phyloP scores from a whole-genome alignment of 2,888 invertebrate genomes.

The Lycophotia porphyrea region DNA sequence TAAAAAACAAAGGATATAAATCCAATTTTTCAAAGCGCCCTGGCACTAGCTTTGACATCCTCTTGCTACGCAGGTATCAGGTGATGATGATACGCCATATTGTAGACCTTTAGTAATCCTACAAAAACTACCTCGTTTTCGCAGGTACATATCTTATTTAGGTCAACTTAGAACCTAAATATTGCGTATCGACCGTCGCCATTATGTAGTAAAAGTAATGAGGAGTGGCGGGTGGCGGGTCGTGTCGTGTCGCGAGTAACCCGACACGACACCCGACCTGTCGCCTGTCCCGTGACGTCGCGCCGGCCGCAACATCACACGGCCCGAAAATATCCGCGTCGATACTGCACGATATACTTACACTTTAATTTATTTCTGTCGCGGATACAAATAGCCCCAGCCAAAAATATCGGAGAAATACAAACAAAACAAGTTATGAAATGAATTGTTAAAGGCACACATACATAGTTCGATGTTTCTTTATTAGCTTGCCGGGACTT shows the following conservation, averaged over 20 bases:
- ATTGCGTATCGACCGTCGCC: conserved; percentile 3
- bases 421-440: conserved; percentile 16
- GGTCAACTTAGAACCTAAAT: neutral
- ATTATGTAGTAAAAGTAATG: conserved; percentile 10
- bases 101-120: neutral
- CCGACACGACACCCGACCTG: conserved; percentile 25
- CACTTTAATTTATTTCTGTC: conserved; percentile 12
- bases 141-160: neutral
- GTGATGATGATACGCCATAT: neutral
- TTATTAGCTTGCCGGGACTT: neutral
- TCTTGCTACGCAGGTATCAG: neutral
- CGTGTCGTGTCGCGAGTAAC: conserved; percentile 3
- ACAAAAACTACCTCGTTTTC: neutral
- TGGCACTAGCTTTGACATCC: neutral
- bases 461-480: neutral
- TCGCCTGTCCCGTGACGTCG: conserved; percentile 26
- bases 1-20: neutral
- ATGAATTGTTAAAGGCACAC: conserved; percentile 7
- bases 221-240: conserved; percentile 1
- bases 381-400: neutral
- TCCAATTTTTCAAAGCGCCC: neutral
- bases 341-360: conserved; percentile 2
- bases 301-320: conserved; percentile 2
- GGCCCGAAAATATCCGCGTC: conserved; percentile 25
- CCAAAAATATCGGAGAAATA: neutral